Percentiles rank a stretch among this genome's conserved stretches.
Evolutionary conservation across 1,140 invertebrate genomes (phyloP).

Genomic region (Pogonomyrmex californicus): DNA sequence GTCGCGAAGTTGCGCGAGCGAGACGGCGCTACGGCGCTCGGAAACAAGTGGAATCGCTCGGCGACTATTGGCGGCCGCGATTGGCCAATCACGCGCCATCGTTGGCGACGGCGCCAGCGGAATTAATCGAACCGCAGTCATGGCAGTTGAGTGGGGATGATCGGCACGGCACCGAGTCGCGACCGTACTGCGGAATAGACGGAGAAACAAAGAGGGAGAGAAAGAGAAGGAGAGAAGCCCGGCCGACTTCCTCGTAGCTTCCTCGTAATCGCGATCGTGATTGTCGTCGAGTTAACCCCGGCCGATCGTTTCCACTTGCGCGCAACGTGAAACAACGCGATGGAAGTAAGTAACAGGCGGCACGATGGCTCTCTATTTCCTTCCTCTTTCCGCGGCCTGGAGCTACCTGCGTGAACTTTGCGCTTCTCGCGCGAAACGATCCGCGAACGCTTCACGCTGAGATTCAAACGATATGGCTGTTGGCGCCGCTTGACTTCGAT

Average conservation of each 20-base stretch:
- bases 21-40: not conserved
- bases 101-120: constrained; percentile 69
- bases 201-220: constrained; percentile 49
- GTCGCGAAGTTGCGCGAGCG: not conserved
- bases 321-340: constrained; percentile 8
- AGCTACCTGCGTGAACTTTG: constrained; percentile 17
- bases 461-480: constrained; percentile 6
- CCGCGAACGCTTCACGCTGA: not conserved
- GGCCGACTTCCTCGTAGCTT: constrained; percentile 82
- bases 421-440: not conserved
- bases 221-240: constrained; percentile 52
- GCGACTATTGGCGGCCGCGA: constrained; percentile 2
- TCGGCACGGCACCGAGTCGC: constrained; percentile 18
- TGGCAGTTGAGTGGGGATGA: constrained; percentile 61
- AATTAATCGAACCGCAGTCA: constrained; percentile 83
- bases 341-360: not conserved
- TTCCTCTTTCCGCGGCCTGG: not conserved
- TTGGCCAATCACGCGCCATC: constrained; percentile 2
- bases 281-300: constrained; percentile 68
- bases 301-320: constrained; percentile 52
- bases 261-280: constrained; percentile 76
- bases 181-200: not conserved
- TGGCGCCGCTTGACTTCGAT: not conserved
- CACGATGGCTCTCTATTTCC: constrained; percentile 22
- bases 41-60: constrained; percentile 13